A percentile compares a stretch with the other conserved stretches of the same genome.
These are phyloP conservation scores for Lacanobia oleracea DNA, from an alignment of 2,888 invertebrate genomes.

Conservation along the genomic window DNA sequence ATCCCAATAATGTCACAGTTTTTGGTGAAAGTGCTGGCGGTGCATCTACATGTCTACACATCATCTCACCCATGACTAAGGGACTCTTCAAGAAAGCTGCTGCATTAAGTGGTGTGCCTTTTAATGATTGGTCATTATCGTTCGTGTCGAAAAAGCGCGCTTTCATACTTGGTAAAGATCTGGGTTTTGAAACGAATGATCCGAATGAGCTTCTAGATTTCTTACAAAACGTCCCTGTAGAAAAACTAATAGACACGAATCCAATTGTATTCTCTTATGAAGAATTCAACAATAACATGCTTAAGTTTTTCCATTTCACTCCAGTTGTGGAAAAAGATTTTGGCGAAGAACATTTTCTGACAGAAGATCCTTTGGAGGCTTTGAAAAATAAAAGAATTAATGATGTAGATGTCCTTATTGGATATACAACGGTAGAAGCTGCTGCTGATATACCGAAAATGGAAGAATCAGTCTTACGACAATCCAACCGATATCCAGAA, in stretches of 20 bases:
- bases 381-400: constrained; percentile 84
- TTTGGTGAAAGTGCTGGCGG: constrained; percentile 78
- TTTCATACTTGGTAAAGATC: constrained; percentile 72
- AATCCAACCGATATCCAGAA: constrained; percentile 71
- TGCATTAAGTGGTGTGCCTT: constrained; percentile 73
- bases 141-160: constrained; percentile 72
- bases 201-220: constrained; percentile 73
- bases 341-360: constrained; percentile 73
- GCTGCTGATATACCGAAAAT: constrained; percentile 57
- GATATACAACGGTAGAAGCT: constrained; percentile 93
- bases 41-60: constrained; percentile 67
- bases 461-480: constrained; percentile 44
- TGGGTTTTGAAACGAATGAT: constrained; percentile 74
- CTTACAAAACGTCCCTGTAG: constrained; percentile 72
- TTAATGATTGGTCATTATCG: constrained; percentile 73
- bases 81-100: constrained; percentile 74
- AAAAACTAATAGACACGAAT: constrained; percentile 68
- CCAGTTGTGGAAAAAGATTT: constrained; percentile 79
- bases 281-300: constrained; percentile 61
- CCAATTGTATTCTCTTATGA: constrained; percentile 72
- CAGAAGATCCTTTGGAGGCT: constrained; percentile 67
- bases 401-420: constrained; percentile 92
- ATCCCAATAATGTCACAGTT: constrained; percentile 74
- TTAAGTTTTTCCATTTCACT: constrained; percentile 74
- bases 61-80: constrained; percentile 75